phyloP scores from a whole-genome alignment of 2,113 vertebrate genomes.

The Elaphurus davidianus region DNA sequence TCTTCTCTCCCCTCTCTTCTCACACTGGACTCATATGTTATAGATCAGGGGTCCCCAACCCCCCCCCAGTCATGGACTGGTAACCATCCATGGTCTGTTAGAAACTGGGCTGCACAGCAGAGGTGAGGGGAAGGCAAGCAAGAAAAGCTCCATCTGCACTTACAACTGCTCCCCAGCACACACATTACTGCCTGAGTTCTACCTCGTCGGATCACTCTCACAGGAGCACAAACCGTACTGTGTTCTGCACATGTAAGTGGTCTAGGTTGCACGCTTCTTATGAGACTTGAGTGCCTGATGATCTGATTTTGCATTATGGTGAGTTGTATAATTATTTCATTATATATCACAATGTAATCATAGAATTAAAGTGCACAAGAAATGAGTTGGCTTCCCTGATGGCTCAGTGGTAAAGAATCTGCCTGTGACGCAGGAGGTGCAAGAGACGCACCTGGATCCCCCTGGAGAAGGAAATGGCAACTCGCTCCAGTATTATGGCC shows the following conservation, averaged over 20 bases:
- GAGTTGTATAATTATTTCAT: background rate
- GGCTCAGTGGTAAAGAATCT: background rate
- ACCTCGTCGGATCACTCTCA: background rate
- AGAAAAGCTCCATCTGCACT: background rate
- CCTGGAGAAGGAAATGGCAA: background rate
- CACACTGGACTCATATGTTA: background rate
- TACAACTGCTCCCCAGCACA: background rate
- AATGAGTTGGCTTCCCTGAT: background rate
- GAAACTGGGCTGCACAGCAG: background rate
- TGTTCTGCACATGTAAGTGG: background rate
- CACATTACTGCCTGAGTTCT: background rate
- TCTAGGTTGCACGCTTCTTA: background rate
- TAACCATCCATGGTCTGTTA: background rate
- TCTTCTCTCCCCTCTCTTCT: background rate
- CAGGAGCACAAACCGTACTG: background rate
- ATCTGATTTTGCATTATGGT: background rate
- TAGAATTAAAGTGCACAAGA: background rate
- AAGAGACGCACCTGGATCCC: background rate
- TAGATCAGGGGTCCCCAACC: background rate
- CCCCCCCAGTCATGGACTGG: background rate
- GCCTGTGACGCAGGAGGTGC: background rate
- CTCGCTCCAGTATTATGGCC: background rate
- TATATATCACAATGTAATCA: background rate
- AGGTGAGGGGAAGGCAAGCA: background rate
- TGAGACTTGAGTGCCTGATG: background rate